phyloP scores from a whole-genome alignment of 2,888 invertebrate genomes.

The Sthenelais limicola region DNA sequence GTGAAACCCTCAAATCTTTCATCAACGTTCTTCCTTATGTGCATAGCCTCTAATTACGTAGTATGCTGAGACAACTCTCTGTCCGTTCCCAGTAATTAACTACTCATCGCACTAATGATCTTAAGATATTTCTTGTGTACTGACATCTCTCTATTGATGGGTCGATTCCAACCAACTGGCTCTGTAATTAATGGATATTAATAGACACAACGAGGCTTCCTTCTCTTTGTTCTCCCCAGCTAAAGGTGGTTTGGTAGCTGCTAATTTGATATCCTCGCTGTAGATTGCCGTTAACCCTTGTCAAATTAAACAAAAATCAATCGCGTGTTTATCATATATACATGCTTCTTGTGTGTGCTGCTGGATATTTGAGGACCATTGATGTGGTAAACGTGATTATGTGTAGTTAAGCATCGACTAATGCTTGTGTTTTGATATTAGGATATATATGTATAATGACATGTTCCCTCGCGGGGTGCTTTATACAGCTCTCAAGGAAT shows the following conservation, averaged over 20 bases:
- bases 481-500: no score
- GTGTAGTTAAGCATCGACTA: no score
- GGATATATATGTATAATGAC: no score
- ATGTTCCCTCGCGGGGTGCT: no score
- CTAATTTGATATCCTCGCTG: constrained; percentile 35
- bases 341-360: no score
- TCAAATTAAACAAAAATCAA: no score
- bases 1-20: constrained; percentile 28
- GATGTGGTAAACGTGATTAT: no score
- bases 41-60: constrained; percentile 2
- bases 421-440: no score
- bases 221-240: constrained; percentile 26
- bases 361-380: no score
- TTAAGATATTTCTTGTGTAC: constrained; percentile 28
- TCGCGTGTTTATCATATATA: no score
- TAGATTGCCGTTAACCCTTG: constrained; percentile 20
- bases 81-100: constrained; percentile 19
- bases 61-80: constrained; percentile 29
- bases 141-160: constrained; percentile 2
- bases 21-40: constrained; percentile 22
- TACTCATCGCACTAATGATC: constrained; percentile 31
- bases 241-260: background rate
- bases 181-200: constrained; percentile 36
- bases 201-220: constrained; percentile 24
- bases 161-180: constrained; percentile 7